A percentile compares a stretch with the other conserved stretches of the same genome.
These are phyloP conservation scores for Micrasema longulum DNA, from an alignment of 1,140 invertebrate genomes.

Conservation along the genomic window DNA sequence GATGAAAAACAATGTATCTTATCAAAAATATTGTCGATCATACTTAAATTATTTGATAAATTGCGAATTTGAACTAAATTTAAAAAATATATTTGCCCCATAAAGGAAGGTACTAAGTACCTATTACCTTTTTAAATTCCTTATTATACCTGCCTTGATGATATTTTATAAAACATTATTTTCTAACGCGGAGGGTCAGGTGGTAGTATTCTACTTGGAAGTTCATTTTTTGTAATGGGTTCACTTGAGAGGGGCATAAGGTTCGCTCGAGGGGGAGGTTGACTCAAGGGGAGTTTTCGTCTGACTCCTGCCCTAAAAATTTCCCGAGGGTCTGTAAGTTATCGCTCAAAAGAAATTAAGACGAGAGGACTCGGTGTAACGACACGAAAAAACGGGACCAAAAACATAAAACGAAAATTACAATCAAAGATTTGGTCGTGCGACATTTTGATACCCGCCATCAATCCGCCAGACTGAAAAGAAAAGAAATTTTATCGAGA, in stretches of 20 bases:
- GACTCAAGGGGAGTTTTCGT: constrained; percentile 1
- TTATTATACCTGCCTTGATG: too few relatives aligned
- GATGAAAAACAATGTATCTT: too few relatives aligned
- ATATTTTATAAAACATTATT: too few relatives aligned
- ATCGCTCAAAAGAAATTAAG: constrained; percentile 42
- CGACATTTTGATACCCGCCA: background rate
- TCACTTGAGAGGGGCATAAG: constrained; percentile 16
- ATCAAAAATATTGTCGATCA: too few relatives aligned
- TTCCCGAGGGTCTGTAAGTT: constrained; percentile 30
- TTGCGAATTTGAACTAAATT: too few relatives aligned
- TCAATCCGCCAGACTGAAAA: too few relatives aligned
- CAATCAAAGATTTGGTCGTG: constrained; percentile 23
- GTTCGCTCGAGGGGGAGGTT: constrained; percentile 12
- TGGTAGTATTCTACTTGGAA: background rate
- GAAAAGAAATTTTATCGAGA: too few relatives aligned
- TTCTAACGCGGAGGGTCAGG: constrained; percentile 25
- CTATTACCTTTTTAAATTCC: too few relatives aligned
- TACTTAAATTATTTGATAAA: too few relatives aligned
- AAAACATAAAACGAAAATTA: constrained; percentile 32
- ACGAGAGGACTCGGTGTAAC: constrained; percentile 34
- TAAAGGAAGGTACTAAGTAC: too few relatives aligned
- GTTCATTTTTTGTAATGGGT: constrained; percentile 27
- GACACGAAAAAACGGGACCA: constrained; percentile 25
- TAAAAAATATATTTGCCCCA: too few relatives aligned
- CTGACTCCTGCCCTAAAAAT: constrained; percentile 21